Base-by-base conservation (phyloP, 2,113 vertebrate species). In the Dromiciops gliroides region DNA sequence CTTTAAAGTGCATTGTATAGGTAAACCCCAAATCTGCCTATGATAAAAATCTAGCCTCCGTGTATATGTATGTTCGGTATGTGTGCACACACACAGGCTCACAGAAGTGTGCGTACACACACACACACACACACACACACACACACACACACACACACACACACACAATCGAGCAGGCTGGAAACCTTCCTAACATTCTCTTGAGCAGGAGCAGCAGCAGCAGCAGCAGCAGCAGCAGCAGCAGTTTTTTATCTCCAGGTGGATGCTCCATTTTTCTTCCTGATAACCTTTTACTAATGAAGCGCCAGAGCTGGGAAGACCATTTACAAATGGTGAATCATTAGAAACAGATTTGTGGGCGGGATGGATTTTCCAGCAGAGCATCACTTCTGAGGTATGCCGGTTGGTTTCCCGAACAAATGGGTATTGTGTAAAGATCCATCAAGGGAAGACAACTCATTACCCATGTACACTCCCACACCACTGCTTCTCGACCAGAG, bases 231-330 rank as follows among this genome's bases (percentile, higher is more conserved):
- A n/a, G n/a, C n/a, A n/a, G n/a, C n/a, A n/a, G n/a, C n/a, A n/a
- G n/a, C n/a, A n/a, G 22, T 51, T 51, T 52, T 52, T 97, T 97
- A 96, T 97, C 96, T 97, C 95, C 97, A 97, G 95, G 96, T 97
- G 96, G 97, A n/a, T 96, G 95, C 95, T 94, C 96, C 95, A 94
- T 97, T 97, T 97, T 97, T 97, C 97, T 98, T 97, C 94, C 94
- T 89, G 97, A 97, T 98, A 96, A 97, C 95, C 96, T 96, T 51
- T 96, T 94, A 88, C 96, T 97, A 96, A 97, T 94, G 91, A 97
- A 97, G 96, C 96, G 91, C 91, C 95, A 83, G 96, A 90, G 88
- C 95, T 96, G 97, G 95, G 96, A 97, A 95, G 92, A 96, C 97
- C 97, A 96, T 96, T 96, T 95, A 97, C 96, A 97, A 97, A 97